phyloP scores from a whole-genome alignment of 1,140 invertebrate genomes.

The Aethina tumida region DNA sequence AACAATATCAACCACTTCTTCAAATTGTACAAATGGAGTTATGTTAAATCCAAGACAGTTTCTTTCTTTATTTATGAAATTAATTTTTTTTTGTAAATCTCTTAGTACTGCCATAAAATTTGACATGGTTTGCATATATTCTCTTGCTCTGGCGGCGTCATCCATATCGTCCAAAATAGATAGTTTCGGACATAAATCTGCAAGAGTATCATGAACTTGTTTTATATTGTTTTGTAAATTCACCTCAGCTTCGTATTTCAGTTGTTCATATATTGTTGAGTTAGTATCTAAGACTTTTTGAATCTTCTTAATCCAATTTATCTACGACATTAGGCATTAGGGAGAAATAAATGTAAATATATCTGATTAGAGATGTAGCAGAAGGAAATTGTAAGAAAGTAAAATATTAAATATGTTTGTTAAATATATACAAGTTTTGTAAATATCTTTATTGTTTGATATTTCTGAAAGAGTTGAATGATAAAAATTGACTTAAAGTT shows the following conservation, averaged over 20 bases:
- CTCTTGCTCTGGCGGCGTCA: slow-evolving; percentile 47
- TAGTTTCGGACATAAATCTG: slow-evolving; percentile 59
- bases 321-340: no score
- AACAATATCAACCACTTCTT: slow-evolving; percentile 59
- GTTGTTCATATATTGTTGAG: slow-evolving; percentile 61
- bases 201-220: slow-evolving; percentile 51
- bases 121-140: slow-evolving; percentile 59
- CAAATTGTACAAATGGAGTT: slow-evolving; percentile 61
- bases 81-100: slow-evolving; percentile 58
- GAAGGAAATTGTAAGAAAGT: no score
- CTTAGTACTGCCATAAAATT: slow-evolving; percentile 64
- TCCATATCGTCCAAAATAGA: slow-evolving; percentile 60
- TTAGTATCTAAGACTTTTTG: slow-evolving; percentile 62
- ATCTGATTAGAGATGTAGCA: no score
- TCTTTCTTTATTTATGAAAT: slow-evolving; percentile 87
- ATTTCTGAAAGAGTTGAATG: no score
- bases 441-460: no score
- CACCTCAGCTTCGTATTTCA: slow-evolving; percentile 74
- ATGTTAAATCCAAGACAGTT: slow-evolving; percentile 69
- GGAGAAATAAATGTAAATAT: no score
- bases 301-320: slow-evolving; percentile 63
- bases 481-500: no score
- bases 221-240: slow-evolving; percentile 55
- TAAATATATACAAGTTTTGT: no score
- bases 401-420: no score